Evolutionary conservation across 2,113 vertebrate genomes (phyloP), one percentile per base, ranked within the genome.

Genomic region (Diglossa brunneiventris): DNA sequence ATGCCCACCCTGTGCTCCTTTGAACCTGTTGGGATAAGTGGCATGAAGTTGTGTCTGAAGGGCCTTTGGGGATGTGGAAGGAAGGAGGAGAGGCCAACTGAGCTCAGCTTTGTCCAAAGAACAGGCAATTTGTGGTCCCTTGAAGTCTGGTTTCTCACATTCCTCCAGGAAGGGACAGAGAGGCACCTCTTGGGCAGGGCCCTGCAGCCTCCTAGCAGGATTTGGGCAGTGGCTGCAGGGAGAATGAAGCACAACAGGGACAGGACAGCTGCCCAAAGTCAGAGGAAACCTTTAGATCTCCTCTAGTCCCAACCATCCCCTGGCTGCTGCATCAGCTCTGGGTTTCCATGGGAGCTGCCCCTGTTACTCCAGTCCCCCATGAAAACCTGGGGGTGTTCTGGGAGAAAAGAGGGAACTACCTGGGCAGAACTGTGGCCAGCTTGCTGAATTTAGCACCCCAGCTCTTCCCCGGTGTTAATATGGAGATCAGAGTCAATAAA

Each of bases 401-500:
- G 50, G 72, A 76, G 50, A 37, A 64, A 73, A 19, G 20, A 61
- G 42, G 39, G 33, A 55, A 7, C 37, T 95, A 66, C 68, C 91
- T 76, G 84, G 17, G 42, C 92, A 95, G 87, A 83, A 74, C 39
- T 15, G 23, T 4, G 33, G 58, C 83, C 85, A 95, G 85, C 94
- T 92, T 85, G 83, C 85, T 24, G 92, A 46, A 30, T 90, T 96
- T 94, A 90, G 53, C 85, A 8, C 76, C 52, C 85, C 68, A 61
- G 87, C 80, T 27, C 83, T 87, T 81, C n/a, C 31, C 28, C 15
- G 11, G 49, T 68, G 89, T 93, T 95, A 93, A 84, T 92, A 90
- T 90, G 94, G 94, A 96, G 95, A 95, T 93, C 88, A 80, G 90
- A 96, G 94, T 95, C 94, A 96, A 96, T 85, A 96, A 96, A 97